phyloP scores from a whole-genome alignment of 2,113 vertebrate species.

The Eurystomus gularis region DNA sequence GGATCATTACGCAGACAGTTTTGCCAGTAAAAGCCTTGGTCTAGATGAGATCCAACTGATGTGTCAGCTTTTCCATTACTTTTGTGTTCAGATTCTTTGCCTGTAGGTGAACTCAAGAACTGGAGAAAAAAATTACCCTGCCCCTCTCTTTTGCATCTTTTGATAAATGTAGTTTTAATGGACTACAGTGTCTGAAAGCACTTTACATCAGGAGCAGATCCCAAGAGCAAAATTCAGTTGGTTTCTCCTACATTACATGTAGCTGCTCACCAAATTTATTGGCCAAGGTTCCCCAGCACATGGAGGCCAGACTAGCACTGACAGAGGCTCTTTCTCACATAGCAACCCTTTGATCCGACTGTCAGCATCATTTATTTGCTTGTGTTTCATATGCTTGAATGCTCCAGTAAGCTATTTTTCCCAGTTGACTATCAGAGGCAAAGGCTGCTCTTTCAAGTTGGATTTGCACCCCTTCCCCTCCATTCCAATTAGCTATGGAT shows the following conservation, averaged over 20 bases:
- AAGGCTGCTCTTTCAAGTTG: conserved; percentile 33
- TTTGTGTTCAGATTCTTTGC: neutral
- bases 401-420: neutral
- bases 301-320: neutral
- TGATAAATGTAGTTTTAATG: neutral
- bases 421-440: neutral
- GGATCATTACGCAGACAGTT: neutral
- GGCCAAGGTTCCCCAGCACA: neutral
- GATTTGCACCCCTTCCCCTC: neutral
- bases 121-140: neutral
- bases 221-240: conserved; percentile 14
- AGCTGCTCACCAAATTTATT: neutral
- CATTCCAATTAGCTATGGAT: neutral
- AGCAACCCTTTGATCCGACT: conserved; percentile 27
- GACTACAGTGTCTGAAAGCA: neutral
- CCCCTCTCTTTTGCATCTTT: neutral
- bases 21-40: neutral
- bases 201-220: neutral
- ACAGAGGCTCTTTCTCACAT: neutral
- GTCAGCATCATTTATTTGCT: conserved; percentile 20
- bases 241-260: neutral
- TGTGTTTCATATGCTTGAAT: neutral
- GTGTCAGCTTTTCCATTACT: neutral
- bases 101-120: neutral
- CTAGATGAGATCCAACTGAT: neutral